Evolutionary conservation across 2,797 vertebrate species (phyloP).

Genomic region (Coregonus ussuriensis): DNA sequence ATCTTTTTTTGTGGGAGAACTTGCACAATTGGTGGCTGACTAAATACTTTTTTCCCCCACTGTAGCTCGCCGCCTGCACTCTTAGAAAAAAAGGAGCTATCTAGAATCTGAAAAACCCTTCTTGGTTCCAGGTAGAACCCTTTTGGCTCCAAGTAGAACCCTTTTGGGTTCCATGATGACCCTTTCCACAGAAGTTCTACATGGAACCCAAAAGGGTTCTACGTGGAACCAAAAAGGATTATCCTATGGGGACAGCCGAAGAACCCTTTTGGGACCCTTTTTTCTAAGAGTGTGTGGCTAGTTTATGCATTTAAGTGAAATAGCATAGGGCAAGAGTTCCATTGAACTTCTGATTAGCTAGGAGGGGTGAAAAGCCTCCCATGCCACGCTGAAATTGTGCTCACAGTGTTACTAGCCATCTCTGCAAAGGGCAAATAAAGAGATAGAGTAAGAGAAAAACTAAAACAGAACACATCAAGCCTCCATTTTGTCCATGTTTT

Average conservation of each 20-base stretch:
- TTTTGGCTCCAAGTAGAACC: no score
- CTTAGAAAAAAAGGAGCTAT: background rate
- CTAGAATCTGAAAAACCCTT: background rate
- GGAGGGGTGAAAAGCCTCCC: background rate
- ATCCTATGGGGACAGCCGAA: no score
- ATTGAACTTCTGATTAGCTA: background rate
- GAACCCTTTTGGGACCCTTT: no score
- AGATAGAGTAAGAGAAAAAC: background rate
- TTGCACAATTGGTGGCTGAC: no score
- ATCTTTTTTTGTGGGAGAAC: no score
- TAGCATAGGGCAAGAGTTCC: background rate
- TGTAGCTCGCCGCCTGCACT: conserved; percentile 2
- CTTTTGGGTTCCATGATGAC: no score
- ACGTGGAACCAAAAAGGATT: no score
- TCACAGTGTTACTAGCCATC: background rate
- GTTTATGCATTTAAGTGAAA: background rate
- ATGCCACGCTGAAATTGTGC: background rate
- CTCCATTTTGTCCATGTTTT: background rate
- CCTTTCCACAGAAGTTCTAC: no score
- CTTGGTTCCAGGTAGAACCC: background rate
- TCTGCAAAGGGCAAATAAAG: background rate
- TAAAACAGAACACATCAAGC: background rate
- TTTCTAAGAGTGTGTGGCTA: background rate
- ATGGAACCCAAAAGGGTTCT: no score
- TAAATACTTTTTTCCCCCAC: no score